phyloP scores from a whole-genome alignment of 2,888 invertebrate species.

The Plemyria rubiginata region DNA sequence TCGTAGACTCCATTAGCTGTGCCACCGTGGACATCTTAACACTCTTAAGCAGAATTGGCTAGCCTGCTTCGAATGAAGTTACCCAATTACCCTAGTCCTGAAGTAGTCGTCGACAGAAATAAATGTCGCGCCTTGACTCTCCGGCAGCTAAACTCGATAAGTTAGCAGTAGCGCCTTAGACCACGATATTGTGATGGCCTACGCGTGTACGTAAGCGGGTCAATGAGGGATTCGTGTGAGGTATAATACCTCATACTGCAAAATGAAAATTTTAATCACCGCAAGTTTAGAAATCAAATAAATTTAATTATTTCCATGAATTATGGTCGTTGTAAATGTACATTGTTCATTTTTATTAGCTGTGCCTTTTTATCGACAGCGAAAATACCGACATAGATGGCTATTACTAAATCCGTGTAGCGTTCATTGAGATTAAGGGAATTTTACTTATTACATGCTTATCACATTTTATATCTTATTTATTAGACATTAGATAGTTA shows the following conservation, averaged over 20 bases:
- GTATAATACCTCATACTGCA: too few species aligned
- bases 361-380: too few species aligned
- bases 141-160: constrained; percentile 19
- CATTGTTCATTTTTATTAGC: too few species aligned
- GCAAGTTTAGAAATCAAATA: background rate
- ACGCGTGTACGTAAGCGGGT: constrained; percentile 2
- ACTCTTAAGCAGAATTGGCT: constrained; percentile 17
- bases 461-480: too few species aligned
- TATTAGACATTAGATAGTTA: too few species aligned
- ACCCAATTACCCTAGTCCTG: constrained; percentile 44
- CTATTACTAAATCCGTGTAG: too few species aligned
- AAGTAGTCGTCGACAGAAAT: constrained; percentile 38
- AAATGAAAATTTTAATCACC: background rate
- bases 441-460: too few species aligned
- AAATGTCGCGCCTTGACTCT: constrained; percentile 39
- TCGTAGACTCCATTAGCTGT: constrained; percentile 11
- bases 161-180: constrained; percentile 24
- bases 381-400: too few species aligned
- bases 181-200: background rate
- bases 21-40: constrained; percentile 21
- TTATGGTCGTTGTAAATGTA: too few species aligned
- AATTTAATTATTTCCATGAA: background rate
- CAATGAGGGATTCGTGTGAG: background rate
- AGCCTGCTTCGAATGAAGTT: constrained; percentile 39
- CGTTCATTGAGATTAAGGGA: too few species aligned